These are phyloP conservation scores for Knipowitschia caucasica DNA, from an alignment of 2,797 vertebrate species.

Conservation along the genomic window DNA sequence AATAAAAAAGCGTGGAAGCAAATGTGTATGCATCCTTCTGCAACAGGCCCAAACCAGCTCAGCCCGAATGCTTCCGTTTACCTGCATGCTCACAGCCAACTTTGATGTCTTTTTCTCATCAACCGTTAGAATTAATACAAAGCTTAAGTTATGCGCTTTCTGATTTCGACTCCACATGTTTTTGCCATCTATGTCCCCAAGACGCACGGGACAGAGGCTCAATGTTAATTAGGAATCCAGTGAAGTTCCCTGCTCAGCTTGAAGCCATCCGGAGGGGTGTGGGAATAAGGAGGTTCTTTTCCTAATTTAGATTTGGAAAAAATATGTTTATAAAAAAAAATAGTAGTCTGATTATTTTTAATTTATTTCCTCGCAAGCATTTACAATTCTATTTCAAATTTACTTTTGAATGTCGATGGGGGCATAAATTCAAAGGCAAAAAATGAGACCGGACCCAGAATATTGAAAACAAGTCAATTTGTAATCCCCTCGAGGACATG, in stretches of 20 bases:
- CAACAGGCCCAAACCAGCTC: constrained; percentile 9
- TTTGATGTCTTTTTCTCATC: constrained; percentile 47
- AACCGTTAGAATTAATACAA: constrained; percentile 59
- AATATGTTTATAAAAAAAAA: constrained; percentile 13
- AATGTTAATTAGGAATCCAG: constrained; percentile 76
- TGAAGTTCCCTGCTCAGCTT: constrained; percentile 68
- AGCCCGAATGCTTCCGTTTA: constrained; percentile 4
- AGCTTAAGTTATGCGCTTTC: constrained; percentile 37
- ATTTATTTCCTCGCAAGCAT: constrained; percentile 18
- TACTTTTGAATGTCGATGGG: constrained; percentile 35
- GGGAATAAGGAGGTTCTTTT: constrained; percentile 49
- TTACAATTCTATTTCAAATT: constrained; percentile 26
- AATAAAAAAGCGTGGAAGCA: too few species aligned
- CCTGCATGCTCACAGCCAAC: constrained; percentile 18
- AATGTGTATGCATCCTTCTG: not conserved
- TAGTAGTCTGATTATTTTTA: constrained; percentile 10
- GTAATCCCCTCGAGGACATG: constrained; percentile 62
- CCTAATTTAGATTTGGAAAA: constrained; percentile 40
- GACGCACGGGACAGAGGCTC: constrained; percentile 58
- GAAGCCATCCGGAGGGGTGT: constrained; percentile 70
- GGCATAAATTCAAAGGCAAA: constrained; percentile 35
- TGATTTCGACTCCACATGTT: constrained; percentile 31
- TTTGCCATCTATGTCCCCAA: constrained; percentile 47
- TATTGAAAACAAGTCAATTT: constrained; percentile 65
- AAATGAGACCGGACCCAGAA: constrained; percentile 46